These are phyloP conservation scores for Halesus radiatus DNA, from an alignment of 1,140 invertebrate genomes.

Conservation along the genomic window DNA sequence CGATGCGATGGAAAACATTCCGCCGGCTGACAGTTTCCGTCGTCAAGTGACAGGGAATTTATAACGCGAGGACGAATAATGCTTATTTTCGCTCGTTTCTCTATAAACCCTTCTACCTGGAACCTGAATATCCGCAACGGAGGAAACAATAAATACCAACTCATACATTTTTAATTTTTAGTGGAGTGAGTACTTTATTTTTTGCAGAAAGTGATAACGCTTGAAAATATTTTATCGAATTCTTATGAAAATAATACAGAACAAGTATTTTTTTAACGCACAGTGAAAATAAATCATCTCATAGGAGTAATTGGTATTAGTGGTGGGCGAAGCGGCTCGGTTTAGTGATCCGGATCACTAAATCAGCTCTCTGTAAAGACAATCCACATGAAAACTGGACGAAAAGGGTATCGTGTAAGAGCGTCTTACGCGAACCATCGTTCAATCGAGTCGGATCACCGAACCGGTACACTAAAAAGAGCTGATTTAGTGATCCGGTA, in stretches of 20 bases:
- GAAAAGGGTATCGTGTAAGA: too few species aligned
- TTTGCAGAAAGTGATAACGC: not conserved
- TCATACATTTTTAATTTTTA: not conserved
- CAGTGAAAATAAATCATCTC: too few species aligned
- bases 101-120: slow-evolving; percentile 18
- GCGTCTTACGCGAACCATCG: too few species aligned
- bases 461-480: too few species aligned
- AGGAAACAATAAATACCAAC: slow-evolving; percentile 11
- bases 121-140: not conserved
- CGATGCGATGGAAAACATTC: slow-evolving; percentile 22
- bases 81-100: slow-evolving; percentile 23
- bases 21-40: slow-evolving; percentile 6
- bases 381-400: too few species aligned
- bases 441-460: too few species aligned
- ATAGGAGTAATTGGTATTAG: too few species aligned
- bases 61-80: slow-evolving; percentile 26
- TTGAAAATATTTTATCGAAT: not conserved
- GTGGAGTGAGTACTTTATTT: not conserved
- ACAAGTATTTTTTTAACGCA: not conserved
- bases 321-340: too few species aligned
- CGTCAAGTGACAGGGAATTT: slow-evolving; percentile 35
- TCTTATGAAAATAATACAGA: not conserved
- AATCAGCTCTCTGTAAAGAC: too few species aligned
- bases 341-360: too few species aligned
- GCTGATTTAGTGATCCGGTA: too few species aligned